These are phyloP conservation scores for Pachyseris speciosa DNA, from an alignment of 64 coral and sea anemone genomes.

Conservation along the genomic window DNA sequence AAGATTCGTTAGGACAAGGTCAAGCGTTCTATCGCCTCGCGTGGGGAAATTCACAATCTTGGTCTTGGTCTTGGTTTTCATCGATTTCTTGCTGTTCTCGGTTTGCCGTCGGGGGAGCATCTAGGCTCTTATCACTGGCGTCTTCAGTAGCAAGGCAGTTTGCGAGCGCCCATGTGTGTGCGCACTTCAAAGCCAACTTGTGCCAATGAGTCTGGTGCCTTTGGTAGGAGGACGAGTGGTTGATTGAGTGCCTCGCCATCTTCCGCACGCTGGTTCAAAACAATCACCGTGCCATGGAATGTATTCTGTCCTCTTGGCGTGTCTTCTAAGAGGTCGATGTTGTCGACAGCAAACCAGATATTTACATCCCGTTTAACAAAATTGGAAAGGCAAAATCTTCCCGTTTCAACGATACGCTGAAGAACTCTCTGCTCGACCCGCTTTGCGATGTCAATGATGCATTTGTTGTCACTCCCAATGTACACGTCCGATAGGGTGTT, in stretches of 20 bases:
- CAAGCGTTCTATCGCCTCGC: too few species aligned
- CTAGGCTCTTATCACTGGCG: background rate
- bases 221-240: conserved; percentile 12
- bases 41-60: background rate
- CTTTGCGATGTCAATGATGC: conserved; percentile 37
- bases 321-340: conserved; percentile 46
- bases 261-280: conserved; percentile 33
- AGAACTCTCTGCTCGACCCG: conserved; percentile 32
- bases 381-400: conserved; percentile 22
- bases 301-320: conserved; percentile 36
- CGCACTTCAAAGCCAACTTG: background rate
- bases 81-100: background rate
- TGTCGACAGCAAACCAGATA: conserved; percentile 39
- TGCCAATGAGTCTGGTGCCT: background rate
- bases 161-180: conserved; percentile 15
- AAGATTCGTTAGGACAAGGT: too few species aligned
- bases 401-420: conserved; percentile 11
- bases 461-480: conserved; percentile 3
- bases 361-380: conserved; percentile 34
- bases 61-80: background rate
- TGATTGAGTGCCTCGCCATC: conserved; percentile 23
- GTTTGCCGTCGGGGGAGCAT: background rate
- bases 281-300: conserved; percentile 32
- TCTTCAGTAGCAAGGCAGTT: conserved; percentile 12
- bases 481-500: conserved; percentile 25